Conservation (phyloP, 2,888 invertebrate species). For the Phania funesta region DNA sequence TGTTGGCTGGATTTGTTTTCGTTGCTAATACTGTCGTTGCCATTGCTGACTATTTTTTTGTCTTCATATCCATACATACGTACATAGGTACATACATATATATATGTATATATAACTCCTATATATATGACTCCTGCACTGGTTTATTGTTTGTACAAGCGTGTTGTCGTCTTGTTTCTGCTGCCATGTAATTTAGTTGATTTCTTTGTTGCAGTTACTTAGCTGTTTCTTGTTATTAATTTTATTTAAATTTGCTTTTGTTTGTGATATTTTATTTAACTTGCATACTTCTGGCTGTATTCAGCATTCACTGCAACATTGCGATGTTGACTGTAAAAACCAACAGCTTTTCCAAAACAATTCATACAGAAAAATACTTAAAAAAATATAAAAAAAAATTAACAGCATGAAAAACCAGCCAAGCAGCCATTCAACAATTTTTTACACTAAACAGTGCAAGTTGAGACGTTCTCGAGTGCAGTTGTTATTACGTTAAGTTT, state of each 20-base stretch:
- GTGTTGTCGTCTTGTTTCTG: constrained; percentile 18
- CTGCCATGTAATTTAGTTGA: constrained; percentile 47
- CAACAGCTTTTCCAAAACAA: constrained; percentile 64
- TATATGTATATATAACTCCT: too few species aligned
- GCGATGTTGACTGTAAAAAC: constrained; percentile 45
- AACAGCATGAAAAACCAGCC: constrained; percentile 42
- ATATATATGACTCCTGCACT: background rate
- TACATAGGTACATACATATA: too few species aligned
- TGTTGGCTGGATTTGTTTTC: background rate
- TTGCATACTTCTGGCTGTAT: constrained; percentile 19
- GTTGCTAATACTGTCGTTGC: constrained; percentile 6
- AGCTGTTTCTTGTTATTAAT: constrained; percentile 37
- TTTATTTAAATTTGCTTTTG: constrained; percentile 35
- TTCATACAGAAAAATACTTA: constrained; percentile 35
- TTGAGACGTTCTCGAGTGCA: constrained; percentile 65
- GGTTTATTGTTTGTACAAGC: background rate
- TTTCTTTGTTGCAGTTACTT: constrained; percentile 59
- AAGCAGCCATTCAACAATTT: constrained; percentile 46
- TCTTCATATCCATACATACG: background rate
- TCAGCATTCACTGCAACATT: constrained; percentile 41
- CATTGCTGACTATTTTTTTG: constrained; percentile 14
- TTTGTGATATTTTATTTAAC: constrained; percentile 39
- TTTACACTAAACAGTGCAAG: constrained; percentile 58
- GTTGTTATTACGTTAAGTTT: constrained; percentile 36
- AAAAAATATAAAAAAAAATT: constrained; percentile 18